phyloP scores from a whole-genome alignment of 2,888 invertebrate genomes.

The Hoplodrina blanda region DNA sequence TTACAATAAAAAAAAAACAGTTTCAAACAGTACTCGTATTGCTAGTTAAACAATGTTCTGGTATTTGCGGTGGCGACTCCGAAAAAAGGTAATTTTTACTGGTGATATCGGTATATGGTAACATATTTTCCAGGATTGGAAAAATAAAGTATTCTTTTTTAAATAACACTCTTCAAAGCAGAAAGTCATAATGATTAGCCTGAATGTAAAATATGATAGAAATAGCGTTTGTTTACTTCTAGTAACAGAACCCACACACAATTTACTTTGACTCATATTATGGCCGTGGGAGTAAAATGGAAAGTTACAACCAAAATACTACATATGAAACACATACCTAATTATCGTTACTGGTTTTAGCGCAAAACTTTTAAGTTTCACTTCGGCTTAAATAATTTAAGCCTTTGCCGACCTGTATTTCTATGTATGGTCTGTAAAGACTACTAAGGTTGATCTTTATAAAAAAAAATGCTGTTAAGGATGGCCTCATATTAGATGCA shows the following conservation, averaged over 20 bases:
- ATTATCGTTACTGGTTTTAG: background rate
- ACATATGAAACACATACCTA: background rate
- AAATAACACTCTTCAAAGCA: too few relatives aligned
- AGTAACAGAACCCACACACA: background rate
- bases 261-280: background rate
- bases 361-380: background rate
- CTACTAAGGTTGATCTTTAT: too few relatives aligned
- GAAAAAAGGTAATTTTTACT: background rate
- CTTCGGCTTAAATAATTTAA: background rate
- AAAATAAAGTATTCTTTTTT: too few relatives aligned
- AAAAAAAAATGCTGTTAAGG: too few relatives aligned
- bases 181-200: too few relatives aligned
- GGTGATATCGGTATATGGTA: background rate
- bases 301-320: slow-evolving; percentile 4
- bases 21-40: background rate
- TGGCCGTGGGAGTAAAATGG: background rate
- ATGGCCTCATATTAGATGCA: too few relatives aligned
- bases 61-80: background rate
- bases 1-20: background rate
- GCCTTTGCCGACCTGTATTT: background rate
- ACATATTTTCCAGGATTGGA: too few relatives aligned
- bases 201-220: background rate
- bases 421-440: too few relatives aligned
- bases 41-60: background rate
- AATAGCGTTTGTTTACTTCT: background rate